A percentile compares a stretch with the other conserved stretches of the same genome.
Evolutionary conservation across 2,888 invertebrate species (phyloP).

Genomic region (Halictus quadricinctus): DNA sequence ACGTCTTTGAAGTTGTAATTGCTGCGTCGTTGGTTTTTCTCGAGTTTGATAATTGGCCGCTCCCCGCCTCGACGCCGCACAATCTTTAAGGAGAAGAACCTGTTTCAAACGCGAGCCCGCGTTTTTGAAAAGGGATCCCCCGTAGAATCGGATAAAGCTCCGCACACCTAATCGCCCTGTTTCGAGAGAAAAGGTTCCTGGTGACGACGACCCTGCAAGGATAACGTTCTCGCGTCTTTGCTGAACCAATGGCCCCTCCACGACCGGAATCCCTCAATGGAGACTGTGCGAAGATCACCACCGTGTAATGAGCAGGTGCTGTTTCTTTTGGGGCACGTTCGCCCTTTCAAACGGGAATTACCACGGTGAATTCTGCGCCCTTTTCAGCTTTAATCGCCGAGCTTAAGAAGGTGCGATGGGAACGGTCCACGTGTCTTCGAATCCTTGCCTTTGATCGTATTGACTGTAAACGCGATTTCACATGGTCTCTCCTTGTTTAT

Average conservation of each 20-base stretch:
- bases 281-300: background rate
- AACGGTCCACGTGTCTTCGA: no score
- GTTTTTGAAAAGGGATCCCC: background rate
- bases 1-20: constrained; percentile 41
- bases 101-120: constrained; percentile 13
- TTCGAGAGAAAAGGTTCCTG: constrained; percentile 2
- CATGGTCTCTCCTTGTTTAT: no score
- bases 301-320: background rate
- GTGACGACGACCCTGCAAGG: background rate
- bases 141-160: constrained; percentile 6
- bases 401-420: background rate
- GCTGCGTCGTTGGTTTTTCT: constrained; percentile 34
- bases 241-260: background rate
- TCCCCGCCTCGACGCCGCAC: background rate
- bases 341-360: background rate
- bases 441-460: no score
- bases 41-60: constrained; percentile 42
- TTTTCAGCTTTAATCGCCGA: background rate
- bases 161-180: constrained; percentile 15
- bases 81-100: background rate
- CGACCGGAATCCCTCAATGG: background rate
- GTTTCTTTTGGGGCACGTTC: background rate
- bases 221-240: background rate
- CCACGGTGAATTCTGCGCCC: background rate
- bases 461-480: no score